Base-by-base conservation (phyloP, 2,113 vertebrate species). In the Podocnemis expansa region DNA sequence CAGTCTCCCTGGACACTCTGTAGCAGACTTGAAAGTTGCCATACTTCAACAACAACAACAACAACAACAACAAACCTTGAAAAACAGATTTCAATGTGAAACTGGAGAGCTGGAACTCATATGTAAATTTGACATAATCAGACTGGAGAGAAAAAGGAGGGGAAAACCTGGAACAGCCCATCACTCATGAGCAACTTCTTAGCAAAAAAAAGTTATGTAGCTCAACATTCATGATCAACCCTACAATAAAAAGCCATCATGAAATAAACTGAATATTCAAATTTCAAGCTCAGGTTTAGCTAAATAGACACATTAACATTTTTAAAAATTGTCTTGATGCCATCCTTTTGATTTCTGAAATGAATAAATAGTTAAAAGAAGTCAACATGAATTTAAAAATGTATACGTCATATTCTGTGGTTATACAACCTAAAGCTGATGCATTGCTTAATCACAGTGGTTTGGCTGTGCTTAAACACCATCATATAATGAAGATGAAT, bases 311-410 rank as follows among this genome's bases (percentile, higher is more conserved):
- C 5, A 22, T 43, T 76, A 45, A 82, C 27, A 17, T 43, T n/a
- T 49, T 43, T 11, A 43, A 43, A 75, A 75, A 41, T 27, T 17
- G 16, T n/a, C 43, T n/a, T 43, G 38, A 54, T 10, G 11, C 6
- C 10, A 5, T 82, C 67, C 86, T 78, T 88, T 58, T 55, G 24
- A 19, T 51, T 85, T 7, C 81, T 90, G 0, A 0, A 22, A 19
- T 41, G n/a, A 85, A 52, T 87, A 93, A 84, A 11, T 45, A 58
- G 31, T 85, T 83, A 75, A n/a, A 55, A 60, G 41, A 31, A 0
- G 0, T 13, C 6, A 22, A 24, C 6, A 29, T 70, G 75, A 0
- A 34, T 25, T 76, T 76, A 27, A 16, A 82, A 70, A 70, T 21
- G n/a, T 38, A 22, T 70, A 38, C 63, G 38, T 34, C 47, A 19